Conservation (phyloP, 2,113 vertebrate genomes). For the Heterotilapia buettikoferi region DNA sequence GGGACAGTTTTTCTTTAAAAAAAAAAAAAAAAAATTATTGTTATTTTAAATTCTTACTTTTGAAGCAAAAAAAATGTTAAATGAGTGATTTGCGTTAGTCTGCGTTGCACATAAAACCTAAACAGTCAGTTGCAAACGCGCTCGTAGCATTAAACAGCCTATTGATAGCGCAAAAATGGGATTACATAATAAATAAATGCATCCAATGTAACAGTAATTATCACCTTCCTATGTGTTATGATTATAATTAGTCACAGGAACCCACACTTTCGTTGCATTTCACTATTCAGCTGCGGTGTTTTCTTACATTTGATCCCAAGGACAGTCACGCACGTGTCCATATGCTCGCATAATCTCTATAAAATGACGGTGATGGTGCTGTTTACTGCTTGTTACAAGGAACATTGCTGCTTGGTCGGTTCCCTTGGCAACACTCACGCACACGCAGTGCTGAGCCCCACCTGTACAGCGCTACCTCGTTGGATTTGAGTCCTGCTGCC, state of each 20-base stretch:
- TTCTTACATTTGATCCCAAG: neutral
- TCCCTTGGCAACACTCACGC: conserved; percentile 70
- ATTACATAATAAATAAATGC: neutral
- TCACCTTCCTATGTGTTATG: neutral
- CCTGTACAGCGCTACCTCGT: conserved; percentile 28
- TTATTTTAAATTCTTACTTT: neutral
- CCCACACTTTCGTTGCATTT: neutral
- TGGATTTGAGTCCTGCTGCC: conserved; percentile 25
- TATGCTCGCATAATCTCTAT: conserved; percentile 6
- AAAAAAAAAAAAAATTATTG: neutral
- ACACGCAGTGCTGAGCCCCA: conserved; percentile 38
- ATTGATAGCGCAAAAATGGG: neutral
- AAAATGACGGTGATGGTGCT: conserved; percentile 33
- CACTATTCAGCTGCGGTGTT: neutral
- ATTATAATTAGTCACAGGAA: neutral
- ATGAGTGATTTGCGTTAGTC: neutral
- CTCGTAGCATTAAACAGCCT: neutral
- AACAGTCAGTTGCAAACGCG: neutral
- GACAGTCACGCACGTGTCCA: neutral
- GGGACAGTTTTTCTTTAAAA: neutral
- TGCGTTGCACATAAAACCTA: neutral
- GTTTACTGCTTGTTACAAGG: conserved; percentile 53
- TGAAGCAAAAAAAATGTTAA: neutral
- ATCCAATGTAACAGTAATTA: neutral
- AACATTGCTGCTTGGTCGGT: conserved; percentile 59